These are phyloP conservation scores for Hydroisotoma schaefferi DNA, from an alignment of 2,888 invertebrate species.

Conservation along the genomic window DNA sequence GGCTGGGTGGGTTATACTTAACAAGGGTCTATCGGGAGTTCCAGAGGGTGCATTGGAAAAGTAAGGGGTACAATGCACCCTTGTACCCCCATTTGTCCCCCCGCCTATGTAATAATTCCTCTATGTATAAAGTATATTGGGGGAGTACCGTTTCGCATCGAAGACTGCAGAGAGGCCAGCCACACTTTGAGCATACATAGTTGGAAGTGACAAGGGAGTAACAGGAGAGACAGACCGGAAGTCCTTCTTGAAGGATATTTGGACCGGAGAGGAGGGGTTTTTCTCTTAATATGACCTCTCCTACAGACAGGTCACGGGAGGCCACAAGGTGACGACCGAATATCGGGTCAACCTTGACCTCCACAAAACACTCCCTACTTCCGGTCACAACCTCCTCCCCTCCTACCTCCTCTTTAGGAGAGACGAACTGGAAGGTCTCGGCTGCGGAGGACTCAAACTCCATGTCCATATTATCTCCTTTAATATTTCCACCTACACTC, in stretches of 20 bases:
- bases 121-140: no score
- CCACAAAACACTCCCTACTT: background rate
- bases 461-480: no score
- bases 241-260: constrained; percentile 11
- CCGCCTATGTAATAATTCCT: no score
- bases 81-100: no score
- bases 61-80: no score
- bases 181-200: constrained; percentile 18
- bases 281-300: constrained; percentile 22
- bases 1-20: no score
- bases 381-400: background rate
- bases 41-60: no score
- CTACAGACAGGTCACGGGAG: constrained; percentile 9
- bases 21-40: no score
- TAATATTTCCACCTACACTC: no score
- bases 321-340: constrained; percentile 19
- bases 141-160: constrained; percentile 15
- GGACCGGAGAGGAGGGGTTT: constrained; percentile 23
- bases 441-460: background rate
- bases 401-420: background rate
- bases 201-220: constrained; percentile 17
- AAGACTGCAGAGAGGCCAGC: constrained; percentile 17
- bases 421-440: background rate
- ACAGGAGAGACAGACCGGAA: constrained; percentile 23
- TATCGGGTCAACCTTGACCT: background rate